These are phyloP conservation scores for Megaceryle torquata DNA, from an alignment of 2,113 vertebrate species.

Conservation along the genomic window DNA sequence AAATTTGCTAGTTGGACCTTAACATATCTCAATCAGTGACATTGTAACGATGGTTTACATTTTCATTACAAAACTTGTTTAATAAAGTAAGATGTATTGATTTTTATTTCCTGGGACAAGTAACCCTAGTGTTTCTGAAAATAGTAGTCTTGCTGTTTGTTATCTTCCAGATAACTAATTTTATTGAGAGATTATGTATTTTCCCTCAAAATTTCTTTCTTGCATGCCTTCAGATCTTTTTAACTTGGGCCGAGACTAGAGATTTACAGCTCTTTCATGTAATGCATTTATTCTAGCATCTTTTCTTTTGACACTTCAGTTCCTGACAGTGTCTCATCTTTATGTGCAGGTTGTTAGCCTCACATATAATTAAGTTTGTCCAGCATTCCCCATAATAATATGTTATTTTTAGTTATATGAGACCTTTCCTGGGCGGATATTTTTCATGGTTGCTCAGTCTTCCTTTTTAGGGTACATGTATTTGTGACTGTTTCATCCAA, in stretches of 20 bases:
- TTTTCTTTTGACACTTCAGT: neutral
- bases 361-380: neutral
- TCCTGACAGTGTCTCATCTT: constrained; percentile 6
- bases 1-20: neutral
- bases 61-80: constrained; percentile 25
- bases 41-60: constrained; percentile 18
- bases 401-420: neutral
- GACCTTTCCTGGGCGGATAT: neutral
- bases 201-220: neutral
- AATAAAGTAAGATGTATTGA: constrained; percentile 14
- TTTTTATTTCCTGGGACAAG: neutral
- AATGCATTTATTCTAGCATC: neutral
- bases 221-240: neutral
- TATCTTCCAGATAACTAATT: neutral
- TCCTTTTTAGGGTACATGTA: neutral
- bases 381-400: neutral
- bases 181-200: neutral
- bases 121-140: neutral
- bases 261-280: constrained; percentile 25
- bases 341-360: neutral
- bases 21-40: neutral
- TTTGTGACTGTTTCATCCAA: neutral
- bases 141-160: neutral
- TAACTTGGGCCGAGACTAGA: neutral
- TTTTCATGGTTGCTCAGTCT: neutral